Conservation (phyloP, 2,888 invertebrate species). For the Drosophila helvetica region DNA sequence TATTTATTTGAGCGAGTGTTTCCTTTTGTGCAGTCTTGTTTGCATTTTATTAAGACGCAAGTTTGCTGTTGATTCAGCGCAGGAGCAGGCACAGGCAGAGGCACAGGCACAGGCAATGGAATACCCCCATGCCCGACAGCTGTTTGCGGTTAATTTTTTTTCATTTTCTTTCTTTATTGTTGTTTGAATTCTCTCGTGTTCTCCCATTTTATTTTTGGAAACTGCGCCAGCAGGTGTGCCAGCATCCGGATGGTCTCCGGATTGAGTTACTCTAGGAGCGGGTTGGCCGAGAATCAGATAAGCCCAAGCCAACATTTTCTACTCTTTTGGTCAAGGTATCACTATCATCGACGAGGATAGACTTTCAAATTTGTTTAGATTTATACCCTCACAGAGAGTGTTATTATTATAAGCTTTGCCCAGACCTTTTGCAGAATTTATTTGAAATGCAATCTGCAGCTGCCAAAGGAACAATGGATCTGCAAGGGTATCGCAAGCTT, state of each 20-base stretch:
- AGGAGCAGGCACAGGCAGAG: conserved; percentile 39
- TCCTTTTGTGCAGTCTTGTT: conserved; percentile 48
- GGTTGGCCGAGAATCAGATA: conserved; percentile 24
- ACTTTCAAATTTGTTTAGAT: conserved; percentile 22
- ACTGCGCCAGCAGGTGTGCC: conserved; percentile 65
- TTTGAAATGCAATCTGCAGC: neutral
- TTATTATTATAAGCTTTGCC: neutral
- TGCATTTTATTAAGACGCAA: conserved; percentile 50
- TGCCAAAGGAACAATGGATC: neutral
- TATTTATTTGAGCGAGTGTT: conserved; percentile 29
- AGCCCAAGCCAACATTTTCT: conserved; percentile 18
- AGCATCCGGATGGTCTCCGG: conserved; percentile 33
- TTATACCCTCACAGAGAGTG: conserved; percentile 4
- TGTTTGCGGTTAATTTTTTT: conserved; percentile 38
- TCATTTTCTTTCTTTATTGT: conserved; percentile 12
- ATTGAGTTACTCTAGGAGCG: conserved; percentile 54
- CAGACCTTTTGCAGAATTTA: no score
- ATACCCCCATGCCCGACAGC: conserved; percentile 29
- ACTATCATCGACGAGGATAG: neutral
- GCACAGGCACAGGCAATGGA: conserved; percentile 31
- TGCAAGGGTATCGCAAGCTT: neutral
- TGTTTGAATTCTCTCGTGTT: conserved; percentile 17
- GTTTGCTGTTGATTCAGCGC: conserved; percentile 48
- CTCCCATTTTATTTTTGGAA: conserved; percentile 37
- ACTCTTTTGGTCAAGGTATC: conserved; percentile 20